Conservation (phyloP, 2,888 invertebrate species). For the Volucella zonaria region DNA sequence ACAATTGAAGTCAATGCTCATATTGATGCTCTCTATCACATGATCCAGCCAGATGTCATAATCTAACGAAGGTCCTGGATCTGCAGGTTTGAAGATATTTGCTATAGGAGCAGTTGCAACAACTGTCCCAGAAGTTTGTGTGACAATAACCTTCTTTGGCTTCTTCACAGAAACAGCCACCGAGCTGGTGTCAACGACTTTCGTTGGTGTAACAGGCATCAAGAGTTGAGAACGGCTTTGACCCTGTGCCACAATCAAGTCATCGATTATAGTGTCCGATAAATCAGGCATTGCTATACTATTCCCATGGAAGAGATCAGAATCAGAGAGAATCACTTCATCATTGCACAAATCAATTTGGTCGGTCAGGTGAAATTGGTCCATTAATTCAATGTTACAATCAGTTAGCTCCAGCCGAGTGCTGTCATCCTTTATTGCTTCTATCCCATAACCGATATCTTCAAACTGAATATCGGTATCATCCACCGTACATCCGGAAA, state of each 20-base stretch:
- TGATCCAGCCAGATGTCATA: slow-evolving; percentile 90
- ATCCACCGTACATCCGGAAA: slow-evolving; percentile 77
- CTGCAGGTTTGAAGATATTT: slow-evolving; percentile 29
- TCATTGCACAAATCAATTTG: slow-evolving; percentile 80
- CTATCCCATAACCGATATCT: slow-evolving; percentile 41
- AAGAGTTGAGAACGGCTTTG: slow-evolving; percentile 55
- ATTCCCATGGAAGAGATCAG: slow-evolving; percentile 76
- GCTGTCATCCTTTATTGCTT: slow-evolving; percentile 58
- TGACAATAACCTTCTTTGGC: slow-evolving; percentile 63
- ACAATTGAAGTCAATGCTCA: slow-evolving; percentile 88
- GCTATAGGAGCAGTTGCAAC: slow-evolving; percentile 36
- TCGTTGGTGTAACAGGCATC: slow-evolving; percentile 54
- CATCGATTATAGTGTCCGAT: slow-evolving; percentile 55
- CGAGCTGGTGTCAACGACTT: slow-evolving; percentile 58
- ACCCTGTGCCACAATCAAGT: slow-evolving; percentile 45
- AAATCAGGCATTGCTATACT: slow-evolving; percentile 75
- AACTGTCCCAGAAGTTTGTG: slow-evolving; percentile 55
- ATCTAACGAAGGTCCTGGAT: slow-evolving; percentile 77
- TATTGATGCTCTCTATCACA: slow-evolving; percentile 90
- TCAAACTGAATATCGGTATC: slow-evolving; percentile 75
- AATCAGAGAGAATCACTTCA: slow-evolving; percentile 77
- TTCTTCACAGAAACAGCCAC: slow-evolving; percentile 52
- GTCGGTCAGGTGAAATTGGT: slow-evolving; percentile 80
- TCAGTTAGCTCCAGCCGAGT: slow-evolving; percentile 80
- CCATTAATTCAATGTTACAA: slow-evolving; percentile 81